Percentiles rank a stretch among this genome's conserved stretches.
phyloP scores from a whole-genome alignment of 2,797 vertebrate genomes.

The Eidolon dupreanum region DNA sequence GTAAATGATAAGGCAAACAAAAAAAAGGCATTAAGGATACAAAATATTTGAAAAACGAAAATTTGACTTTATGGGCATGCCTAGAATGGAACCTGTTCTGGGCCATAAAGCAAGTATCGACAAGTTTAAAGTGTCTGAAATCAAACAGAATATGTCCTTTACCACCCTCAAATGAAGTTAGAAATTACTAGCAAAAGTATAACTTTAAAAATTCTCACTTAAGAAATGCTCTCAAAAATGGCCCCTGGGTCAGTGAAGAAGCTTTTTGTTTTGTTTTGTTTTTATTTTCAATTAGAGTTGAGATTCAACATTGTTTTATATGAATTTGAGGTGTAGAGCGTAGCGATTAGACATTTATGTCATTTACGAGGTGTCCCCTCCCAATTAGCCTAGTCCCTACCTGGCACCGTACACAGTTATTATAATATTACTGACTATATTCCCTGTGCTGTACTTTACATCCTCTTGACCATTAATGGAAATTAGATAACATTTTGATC shows the following conservation, averaged over 20 bases:
- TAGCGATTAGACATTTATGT: too few relatives aligned
- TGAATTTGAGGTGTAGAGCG: too few relatives aligned
- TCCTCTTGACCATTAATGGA: neutral
- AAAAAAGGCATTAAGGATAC: neutral
- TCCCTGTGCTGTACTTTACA: too few relatives aligned
- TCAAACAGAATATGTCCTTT: neutral
- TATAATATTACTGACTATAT: too few relatives aligned
- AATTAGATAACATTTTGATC: neutral
- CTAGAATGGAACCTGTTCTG: neutral
- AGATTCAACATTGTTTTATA: too few relatives aligned
- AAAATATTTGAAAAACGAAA: neutral
- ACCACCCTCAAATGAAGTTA: neutral
- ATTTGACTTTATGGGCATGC: neutral
- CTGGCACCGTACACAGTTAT: too few relatives aligned
- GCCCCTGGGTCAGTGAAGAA: neutral
- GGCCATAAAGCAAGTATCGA: neutral
- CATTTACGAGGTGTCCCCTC: too few relatives aligned
- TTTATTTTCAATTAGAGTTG: too few relatives aligned
- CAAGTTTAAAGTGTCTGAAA: neutral
- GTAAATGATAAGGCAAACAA: neutral
- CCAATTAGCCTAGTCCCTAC: too few relatives aligned
- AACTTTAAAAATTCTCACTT: neutral
- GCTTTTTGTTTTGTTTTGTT: too few relatives aligned
- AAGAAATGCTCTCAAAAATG: neutral
- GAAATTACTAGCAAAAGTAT: neutral